Percentiles rank a stretch among this genome's conserved stretches.
Conservation (phyloP, 2,113 vertebrate species). For the Anser brachyrhynchus region DNA sequence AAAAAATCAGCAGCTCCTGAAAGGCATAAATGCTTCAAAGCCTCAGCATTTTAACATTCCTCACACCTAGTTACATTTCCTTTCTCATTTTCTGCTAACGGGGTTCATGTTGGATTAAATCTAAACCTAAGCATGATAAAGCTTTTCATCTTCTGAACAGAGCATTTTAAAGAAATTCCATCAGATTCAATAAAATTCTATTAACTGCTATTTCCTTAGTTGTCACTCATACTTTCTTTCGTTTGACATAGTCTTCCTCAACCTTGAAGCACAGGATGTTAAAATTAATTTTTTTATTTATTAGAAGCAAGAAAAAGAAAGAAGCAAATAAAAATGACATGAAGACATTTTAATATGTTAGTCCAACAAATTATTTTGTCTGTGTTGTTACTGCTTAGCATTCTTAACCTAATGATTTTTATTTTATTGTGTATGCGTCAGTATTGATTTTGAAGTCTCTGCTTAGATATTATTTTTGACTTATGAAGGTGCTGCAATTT, state of each 20-base stretch:
- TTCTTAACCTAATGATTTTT: background rate
- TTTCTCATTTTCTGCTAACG: conserved; percentile 73
- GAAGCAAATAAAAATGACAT: conserved; percentile 24
- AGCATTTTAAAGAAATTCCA: conserved; percentile 68
- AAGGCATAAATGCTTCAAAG: conserved; percentile 42
- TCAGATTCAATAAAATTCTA: conserved; percentile 69
- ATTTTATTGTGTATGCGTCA: background rate
- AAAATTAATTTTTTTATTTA: conserved; percentile 61
- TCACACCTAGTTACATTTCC: conserved; percentile 51
- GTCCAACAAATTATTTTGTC: background rate
- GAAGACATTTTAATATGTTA: background rate
- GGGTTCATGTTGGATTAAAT: conserved; percentile 70
- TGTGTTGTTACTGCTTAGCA: background rate
- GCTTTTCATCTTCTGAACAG: conserved; percentile 71
- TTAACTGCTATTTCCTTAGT: conserved; percentile 70
- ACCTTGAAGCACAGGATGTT: conserved; percentile 50
- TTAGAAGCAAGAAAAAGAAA: conserved; percentile 20
- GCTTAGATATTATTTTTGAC: background rate
- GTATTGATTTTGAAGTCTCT: conserved; percentile 4
- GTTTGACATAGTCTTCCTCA: conserved; percentile 57
- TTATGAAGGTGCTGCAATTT: background rate
- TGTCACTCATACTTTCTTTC: conserved; percentile 68
- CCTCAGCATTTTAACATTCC: conserved; percentile 58
- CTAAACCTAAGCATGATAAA: conserved; percentile 71
- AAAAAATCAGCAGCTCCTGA: conserved; percentile 1